These are phyloP conservation scores for Rhodophaea formosa DNA, from an alignment of 2,888 invertebrate genomes.

Conservation along the genomic window DNA sequence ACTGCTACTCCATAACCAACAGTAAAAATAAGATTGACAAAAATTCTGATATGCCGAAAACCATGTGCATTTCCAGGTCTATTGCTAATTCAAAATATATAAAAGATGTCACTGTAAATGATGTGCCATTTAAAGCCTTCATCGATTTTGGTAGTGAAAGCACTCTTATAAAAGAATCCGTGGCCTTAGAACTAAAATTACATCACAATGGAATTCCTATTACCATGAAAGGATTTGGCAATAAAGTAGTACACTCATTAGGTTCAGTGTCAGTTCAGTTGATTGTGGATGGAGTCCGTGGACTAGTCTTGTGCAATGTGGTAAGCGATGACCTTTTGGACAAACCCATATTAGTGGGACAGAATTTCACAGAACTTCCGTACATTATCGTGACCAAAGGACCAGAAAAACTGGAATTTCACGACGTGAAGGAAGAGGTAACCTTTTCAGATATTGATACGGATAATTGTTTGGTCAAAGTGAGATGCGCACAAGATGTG, in stretches of 20 bases:
- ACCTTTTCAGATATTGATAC: not conserved
- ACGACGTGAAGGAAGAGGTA: not conserved
- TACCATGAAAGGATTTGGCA: no score
- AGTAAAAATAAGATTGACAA: not conserved
- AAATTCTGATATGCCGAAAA: not conserved
- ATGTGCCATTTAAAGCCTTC: not conserved
- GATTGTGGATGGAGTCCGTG: constrained; percentile 8
- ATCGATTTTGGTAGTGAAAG: constrained; percentile 4
- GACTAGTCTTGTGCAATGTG: constrained; percentile 6
- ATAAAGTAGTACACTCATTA: no score
- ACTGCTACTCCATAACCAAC: not conserved
- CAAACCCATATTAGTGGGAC: constrained; percentile 16
- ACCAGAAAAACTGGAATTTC: constrained; percentile 3
- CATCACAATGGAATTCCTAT: no score
- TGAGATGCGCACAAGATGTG: not conserved
- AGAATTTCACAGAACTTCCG: constrained; percentile 18
- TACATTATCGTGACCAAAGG: constrained; percentile 16
- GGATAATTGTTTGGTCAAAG: not conserved
- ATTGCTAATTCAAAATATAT: not conserved
- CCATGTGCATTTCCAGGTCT: not conserved
- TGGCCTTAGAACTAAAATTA: no score
- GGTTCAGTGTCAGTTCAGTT: not conserved
- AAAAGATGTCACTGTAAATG: not conserved
- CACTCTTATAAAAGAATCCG: not conserved
- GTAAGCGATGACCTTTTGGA: constrained; percentile 11